Evolutionary conservation across 92 coral and sea anemone genomes (phyloP), one percentile per base, ranked within the genome.

Genomic region (Heteractis magnifica): DNA sequence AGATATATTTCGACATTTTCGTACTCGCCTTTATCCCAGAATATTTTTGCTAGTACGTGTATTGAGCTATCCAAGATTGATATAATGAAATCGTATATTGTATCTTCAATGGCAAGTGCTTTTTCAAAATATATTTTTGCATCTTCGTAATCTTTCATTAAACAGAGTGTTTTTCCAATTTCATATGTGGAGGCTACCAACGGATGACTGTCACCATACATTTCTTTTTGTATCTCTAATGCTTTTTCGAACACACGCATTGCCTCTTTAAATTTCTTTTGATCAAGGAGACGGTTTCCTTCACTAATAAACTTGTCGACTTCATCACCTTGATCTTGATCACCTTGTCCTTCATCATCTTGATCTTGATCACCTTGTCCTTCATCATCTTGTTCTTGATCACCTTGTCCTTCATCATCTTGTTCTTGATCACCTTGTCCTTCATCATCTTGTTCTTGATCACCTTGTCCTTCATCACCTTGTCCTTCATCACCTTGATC

Each of bases 201-300:
- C 51, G 71, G 79, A 74, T 82, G 86, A 11, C 52, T 26, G 14
- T 72, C 68, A 53, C 79, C 70, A 56, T 72, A 34, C 8, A 16
- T 56, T 9, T 10, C 55, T n/a, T 74, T 52, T 18, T 41, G 53
- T 9, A 56, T 82, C 21, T 12, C 34, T 10, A 82, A 52, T 13
- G 86, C 71, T 51, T 74, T 34, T 8, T 82, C 73, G 49, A 41
- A 56, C 4, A 5, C 8, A 49, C n/a, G 4, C n/a, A 10, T 72
- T 6, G 86, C 86, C 0, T 21, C 56, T 53, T 3, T 4, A 55
- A 12, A 50, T 8, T 77, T 77, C n/a, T 55, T 13, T 10, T 41
- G 21, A 23, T 7, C 8, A 3, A 64, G 48, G 21, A 14, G 18
- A 62, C 2, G 62, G 1, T 20, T 44, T 6, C 58, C 56, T 6